Percentiles rank a stretch among this genome's conserved stretches.
phyloP scores from a whole-genome alignment of 2,113 vertebrate genomes.

The Petroica traversi region DNA sequence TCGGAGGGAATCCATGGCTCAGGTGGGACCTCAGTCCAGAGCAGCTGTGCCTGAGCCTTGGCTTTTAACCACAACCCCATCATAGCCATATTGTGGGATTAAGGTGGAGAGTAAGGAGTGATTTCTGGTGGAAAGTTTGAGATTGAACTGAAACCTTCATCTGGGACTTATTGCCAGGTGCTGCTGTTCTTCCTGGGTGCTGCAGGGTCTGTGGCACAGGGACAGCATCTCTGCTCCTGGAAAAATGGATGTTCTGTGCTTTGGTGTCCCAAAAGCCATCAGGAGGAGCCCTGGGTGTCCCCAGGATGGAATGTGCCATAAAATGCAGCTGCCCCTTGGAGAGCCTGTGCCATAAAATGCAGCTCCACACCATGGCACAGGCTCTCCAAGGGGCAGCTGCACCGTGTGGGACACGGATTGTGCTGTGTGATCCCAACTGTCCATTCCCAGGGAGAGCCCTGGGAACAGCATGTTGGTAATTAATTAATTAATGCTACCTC shows the following conservation, averaged over 20 bases:
- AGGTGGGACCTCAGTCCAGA: not conserved
- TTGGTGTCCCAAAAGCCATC: not conserved
- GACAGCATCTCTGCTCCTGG: not conserved
- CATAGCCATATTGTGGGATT: accelerated
- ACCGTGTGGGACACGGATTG: not conserved
- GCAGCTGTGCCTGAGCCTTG: not conserved
- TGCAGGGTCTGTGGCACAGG: not conserved
- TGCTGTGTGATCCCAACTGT: conserved; percentile 46
- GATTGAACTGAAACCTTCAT: not conserved
- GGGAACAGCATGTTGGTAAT: not conserved
- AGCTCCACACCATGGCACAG: not conserved
- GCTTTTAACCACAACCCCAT: not conserved
- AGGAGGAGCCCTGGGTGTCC: not conserved
- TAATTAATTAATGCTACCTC: not conserved
- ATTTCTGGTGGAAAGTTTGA: not conserved
- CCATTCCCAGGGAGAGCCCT: not conserved
- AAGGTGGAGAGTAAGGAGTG: not conserved
- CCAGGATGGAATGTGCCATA: not conserved
- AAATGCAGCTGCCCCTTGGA: conserved; percentile 43
- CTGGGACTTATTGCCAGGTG: not conserved
- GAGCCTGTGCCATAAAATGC: conserved; percentile 8
- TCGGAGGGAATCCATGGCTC: not conserved
- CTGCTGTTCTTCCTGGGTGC: too few species aligned
- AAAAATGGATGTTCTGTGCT: not conserved
- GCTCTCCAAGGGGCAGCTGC: conserved; percentile 38